Percentiles rank a stretch among this genome's conserved stretches.
These are phyloP conservation scores for Parochlus steinenii DNA, from an alignment of 2,888 invertebrate species.

Conservation along the genomic window DNA sequence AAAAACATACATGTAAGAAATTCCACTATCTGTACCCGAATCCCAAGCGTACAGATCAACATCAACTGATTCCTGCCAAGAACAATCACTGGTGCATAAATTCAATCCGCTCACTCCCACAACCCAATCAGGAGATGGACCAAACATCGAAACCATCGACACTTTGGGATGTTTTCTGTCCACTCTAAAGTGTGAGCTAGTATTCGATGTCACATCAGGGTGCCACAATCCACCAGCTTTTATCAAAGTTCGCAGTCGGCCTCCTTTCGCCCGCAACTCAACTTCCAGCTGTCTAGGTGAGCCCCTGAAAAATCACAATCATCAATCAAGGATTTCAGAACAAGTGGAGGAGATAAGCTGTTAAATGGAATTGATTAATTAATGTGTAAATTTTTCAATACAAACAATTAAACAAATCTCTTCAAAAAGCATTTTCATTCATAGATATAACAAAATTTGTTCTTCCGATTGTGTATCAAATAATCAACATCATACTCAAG, in stretches of 20 bases:
- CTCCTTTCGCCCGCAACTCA: constrained; percentile 71
- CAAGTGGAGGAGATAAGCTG: constrained; percentile 25
- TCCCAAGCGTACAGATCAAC: constrained; percentile 88
- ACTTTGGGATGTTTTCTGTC: constrained; percentile 73
- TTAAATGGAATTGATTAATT: background rate
- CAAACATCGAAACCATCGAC: constrained; percentile 77
- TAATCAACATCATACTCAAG: background rate
- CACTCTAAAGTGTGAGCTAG: constrained; percentile 63
- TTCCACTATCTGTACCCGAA: constrained; percentile 88
- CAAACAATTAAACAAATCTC: background rate
- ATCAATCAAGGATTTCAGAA: too few species aligned
- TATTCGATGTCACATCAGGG: constrained; percentile 72
- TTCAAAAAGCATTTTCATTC: constrained; percentile 2
- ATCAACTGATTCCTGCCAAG: constrained; percentile 71
- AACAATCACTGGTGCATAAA: constrained; percentile 74
- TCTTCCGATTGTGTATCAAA: background rate
- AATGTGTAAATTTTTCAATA: too few species aligned
- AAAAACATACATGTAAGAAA: constrained; percentile 64
- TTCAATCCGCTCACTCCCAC: constrained; percentile 70
- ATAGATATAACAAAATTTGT: background rate
- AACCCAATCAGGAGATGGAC: constrained; percentile 26
- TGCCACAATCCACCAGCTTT: constrained; percentile 83
- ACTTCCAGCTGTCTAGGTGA: constrained; percentile 75
- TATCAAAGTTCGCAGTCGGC: constrained; percentile 62
- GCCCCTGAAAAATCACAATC: too few species aligned